These are phyloP conservation scores for Hemithea aestivaria DNA, from an alignment of 2,888 invertebrate species.

Conservation along the genomic window DNA sequence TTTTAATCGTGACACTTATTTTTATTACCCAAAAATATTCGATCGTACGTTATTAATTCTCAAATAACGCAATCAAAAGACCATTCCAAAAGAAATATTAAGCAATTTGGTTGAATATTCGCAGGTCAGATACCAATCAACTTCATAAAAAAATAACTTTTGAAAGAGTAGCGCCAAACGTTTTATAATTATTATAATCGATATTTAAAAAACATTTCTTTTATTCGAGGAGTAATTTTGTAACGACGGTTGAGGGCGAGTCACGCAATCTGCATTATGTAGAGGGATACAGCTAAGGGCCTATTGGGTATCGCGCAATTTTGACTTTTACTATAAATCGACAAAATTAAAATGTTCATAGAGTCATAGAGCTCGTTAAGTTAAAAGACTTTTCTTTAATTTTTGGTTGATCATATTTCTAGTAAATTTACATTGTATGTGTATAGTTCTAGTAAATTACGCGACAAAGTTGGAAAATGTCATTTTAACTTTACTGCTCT, in stretches of 20 bases:
- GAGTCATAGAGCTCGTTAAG: too few relatives aligned
- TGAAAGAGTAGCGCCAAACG: conserved; percentile 22
- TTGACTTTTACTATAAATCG: too few relatives aligned
- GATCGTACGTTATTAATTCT: conserved; percentile 13
- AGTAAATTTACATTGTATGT: too few relatives aligned
- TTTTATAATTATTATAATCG: conserved; percentile 30
- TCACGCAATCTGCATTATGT: conserved; percentile 51
- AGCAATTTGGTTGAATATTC: conserved; percentile 24
- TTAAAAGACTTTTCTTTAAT: too few relatives aligned
- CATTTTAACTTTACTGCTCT: too few relatives aligned
- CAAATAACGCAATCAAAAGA: conserved; percentile 11
- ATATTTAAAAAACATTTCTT: conserved; percentile 36
- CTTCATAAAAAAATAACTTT: conserved; percentile 21
- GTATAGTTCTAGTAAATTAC: conserved; percentile 3
- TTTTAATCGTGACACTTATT: too few relatives aligned
- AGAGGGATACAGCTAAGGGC: conserved; percentile 12
- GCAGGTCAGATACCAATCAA: conserved; percentile 21
- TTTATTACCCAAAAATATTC: too few relatives aligned
- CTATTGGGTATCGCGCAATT: too few relatives aligned
- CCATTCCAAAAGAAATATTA: conserved; percentile 15
- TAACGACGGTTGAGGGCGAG: conserved; percentile 30
- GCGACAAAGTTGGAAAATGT: too few relatives aligned
- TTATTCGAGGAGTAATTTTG: conserved; percentile 41
- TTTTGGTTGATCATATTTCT: too few relatives aligned
- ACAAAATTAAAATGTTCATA: too few relatives aligned